A percentile compares a stretch with the other conserved stretches of the same genome.
These are phyloP conservation scores for Sapayoa aenigma DNA, from an alignment of 2,113 vertebrate genomes.

Conservation along the genomic window DNA sequence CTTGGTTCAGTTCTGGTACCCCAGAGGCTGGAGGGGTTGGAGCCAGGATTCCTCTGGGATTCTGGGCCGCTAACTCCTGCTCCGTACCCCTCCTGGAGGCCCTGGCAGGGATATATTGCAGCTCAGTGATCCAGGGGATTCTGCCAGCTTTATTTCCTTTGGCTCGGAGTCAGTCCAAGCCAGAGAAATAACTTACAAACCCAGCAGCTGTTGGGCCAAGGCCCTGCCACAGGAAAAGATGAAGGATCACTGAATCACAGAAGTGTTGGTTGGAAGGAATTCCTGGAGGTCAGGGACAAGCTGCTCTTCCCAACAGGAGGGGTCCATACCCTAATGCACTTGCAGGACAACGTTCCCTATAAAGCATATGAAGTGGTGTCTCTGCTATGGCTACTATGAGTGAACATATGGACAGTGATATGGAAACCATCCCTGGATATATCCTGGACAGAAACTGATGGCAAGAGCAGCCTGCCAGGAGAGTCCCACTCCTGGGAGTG, in stretches of 20 bases:
- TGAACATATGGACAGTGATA: not conserved
- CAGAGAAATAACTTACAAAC: not conserved
- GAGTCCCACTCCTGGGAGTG: not conserved
- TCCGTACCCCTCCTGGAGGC: not conserved
- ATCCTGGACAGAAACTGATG: not conserved
- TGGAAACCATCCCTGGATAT: not conserved
- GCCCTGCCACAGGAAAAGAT: not conserved
- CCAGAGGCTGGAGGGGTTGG: not conserved
- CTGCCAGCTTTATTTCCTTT: constrained; percentile 2
- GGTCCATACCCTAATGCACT: not conserved
- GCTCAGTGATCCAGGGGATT: accelerated
- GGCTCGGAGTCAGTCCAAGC: not conserved
- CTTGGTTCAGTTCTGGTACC: not conserved
- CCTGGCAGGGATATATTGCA: not conserved
- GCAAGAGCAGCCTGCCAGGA: not conserved
- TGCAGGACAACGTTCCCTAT: not conserved
- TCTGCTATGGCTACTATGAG: not conserved
- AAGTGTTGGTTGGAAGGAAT: constrained; percentile 20
- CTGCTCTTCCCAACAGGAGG: not conserved
- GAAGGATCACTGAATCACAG: not conserved
- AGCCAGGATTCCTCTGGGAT: not conserved
- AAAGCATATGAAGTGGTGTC: not conserved
- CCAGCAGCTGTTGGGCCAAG: not conserved
- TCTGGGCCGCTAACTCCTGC: not conserved
- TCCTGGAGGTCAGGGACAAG: not conserved